Percentiles rank a stretch among this genome's conserved stretches.
phyloP scores from a whole-genome alignment of 1,140 invertebrate genomes.

The Euwallacea fornicatus region DNA sequence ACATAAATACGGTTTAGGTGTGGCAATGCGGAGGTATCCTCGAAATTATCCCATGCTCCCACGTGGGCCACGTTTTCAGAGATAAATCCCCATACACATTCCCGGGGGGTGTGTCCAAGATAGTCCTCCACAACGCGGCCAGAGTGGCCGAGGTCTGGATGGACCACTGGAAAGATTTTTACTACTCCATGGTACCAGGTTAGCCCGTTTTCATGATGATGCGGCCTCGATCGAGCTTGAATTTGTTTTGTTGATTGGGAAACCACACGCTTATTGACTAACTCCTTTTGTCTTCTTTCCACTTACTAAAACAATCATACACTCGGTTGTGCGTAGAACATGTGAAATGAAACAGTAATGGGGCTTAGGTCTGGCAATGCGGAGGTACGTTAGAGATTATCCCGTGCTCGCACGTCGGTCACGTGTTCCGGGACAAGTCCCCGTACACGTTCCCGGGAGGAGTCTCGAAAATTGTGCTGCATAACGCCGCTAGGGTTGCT shows the following conservation, averaged over 20 bases:
- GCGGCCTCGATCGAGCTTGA: slow-evolving; percentile 80
- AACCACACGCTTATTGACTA: too few species aligned
- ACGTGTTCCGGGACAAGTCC: slow-evolving; percentile 98
- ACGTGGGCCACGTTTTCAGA: slow-evolving; percentile 97
- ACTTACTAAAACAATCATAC: too few species aligned
- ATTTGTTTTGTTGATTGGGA: too few species aligned
- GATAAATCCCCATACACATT: slow-evolving; percentile 99
- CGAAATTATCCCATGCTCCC: slow-evolving; percentile 95
- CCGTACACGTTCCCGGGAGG: slow-evolving; percentile 99
- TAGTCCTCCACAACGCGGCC: slow-evolving; percentile 96
- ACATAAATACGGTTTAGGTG: slow-evolving; percentile 65
- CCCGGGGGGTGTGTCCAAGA: slow-evolving; percentile 95
- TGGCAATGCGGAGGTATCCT: slow-evolving; percentile 97
- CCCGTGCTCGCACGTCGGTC: slow-evolving; percentile 95
- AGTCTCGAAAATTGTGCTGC: slow-evolving; percentile 94
- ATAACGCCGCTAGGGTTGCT: slow-evolving; percentile 93
- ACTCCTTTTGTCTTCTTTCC: too few species aligned
- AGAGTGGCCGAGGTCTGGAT: slow-evolving; percentile 97
- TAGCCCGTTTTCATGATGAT: slow-evolving; percentile 53
- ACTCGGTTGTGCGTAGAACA: too few species aligned
- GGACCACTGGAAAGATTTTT: slow-evolving; percentile 98
- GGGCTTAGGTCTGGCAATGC: slow-evolving; percentile 93
- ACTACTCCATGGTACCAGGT: slow-evolving; percentile 98
- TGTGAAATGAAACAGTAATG: neutral
- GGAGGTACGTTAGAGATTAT: slow-evolving; percentile 94